Conservation (phyloP, 2,888 invertebrate species). For the Oxycera nigricornis region DNA sequence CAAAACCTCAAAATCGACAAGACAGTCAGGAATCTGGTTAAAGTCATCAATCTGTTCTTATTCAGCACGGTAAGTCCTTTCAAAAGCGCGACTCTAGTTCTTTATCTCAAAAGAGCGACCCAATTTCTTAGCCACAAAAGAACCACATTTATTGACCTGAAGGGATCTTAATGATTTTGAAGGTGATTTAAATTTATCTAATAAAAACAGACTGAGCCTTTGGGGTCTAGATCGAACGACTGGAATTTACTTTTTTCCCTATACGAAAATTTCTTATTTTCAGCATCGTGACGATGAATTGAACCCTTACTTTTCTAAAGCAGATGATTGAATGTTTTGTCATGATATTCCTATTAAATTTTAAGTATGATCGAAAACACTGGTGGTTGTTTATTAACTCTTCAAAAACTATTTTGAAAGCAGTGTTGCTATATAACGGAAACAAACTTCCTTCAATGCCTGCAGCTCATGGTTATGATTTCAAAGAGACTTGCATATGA, state of each 20-base stretch:
- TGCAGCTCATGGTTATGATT: background rate
- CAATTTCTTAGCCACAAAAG: constrained; percentile 19
- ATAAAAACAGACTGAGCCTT: constrained; percentile 15
- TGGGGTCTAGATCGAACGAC: constrained; percentile 29
- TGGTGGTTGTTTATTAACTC: background rate
- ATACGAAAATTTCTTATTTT: constrained; percentile 21
- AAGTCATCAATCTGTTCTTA: background rate
- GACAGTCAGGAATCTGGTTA: constrained; percentile 19
- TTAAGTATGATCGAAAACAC: background rate
- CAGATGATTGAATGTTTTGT: background rate
- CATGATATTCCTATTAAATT: background rate
- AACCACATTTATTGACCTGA: background rate
- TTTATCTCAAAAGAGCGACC: too few species aligned
- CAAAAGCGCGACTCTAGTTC: constrained; percentile 3
- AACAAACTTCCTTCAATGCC: constrained; percentile 5
- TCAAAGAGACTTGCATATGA: background rate
- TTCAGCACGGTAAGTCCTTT: background rate
- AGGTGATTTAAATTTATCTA: constrained; percentile 5
- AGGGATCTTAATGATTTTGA: background rate
- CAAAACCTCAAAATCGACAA: background rate
- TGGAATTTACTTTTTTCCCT: constrained; percentile 24
- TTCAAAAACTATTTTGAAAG: constrained; percentile 13
- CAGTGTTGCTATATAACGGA: constrained; percentile 1
- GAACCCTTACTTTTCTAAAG: background rate
- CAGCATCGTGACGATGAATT: constrained; percentile 25